Evolutionary conservation across 1,140 invertebrate genomes (phyloP), one percentile per base, ranked within the genome.

Genomic region (Drosophila equinoxialis): DNA sequence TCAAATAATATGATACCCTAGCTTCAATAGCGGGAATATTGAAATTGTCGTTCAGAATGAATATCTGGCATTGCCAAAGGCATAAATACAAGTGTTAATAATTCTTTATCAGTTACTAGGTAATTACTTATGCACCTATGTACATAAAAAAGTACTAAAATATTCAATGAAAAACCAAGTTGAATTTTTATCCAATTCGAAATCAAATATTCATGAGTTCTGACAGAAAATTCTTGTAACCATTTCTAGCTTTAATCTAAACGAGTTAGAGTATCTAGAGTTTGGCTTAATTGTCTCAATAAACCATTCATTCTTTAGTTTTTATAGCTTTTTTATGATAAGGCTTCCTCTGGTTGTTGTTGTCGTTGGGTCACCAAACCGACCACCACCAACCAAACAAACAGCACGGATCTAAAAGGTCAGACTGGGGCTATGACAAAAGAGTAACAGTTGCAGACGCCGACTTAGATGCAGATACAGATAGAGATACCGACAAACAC

Each of bases 271-370:
- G 45, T 51, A 51, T 51, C 3, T 51, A 0, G 17, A 51, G 7
- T 51, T 23, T 51, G 17, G 3, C 10, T 23, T 3, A 30, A 13
- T 10, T 17, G 8, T 7, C 8, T 2, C 17, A 51, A 23, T 33
- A 35, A 67, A 45, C 57, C n/a, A 51, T 13, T 11, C 39, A 48
- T 57, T 41, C 6, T 61, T 66, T 59, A 20, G 69, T 57, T 62
- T 74, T 67, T 39, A 68, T 62, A 74, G 55, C 73, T 68, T 67
- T 67, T 74, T 74, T 72, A 45, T n/a, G 41, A 14, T 17, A 51
- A 39, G 45, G 45, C 45, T 51, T 51, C 45, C 17, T 20, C 45
- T 51, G 6, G 17, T 48, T 17, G 45, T 51, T 51, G 30, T 30
- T 30, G 30, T 30, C 6, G 30, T 30, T 20, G 42, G 45, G 45